phyloP scores from a whole-genome alignment of 2,888 invertebrate genomes.

The Diadromus collaris region DNA sequence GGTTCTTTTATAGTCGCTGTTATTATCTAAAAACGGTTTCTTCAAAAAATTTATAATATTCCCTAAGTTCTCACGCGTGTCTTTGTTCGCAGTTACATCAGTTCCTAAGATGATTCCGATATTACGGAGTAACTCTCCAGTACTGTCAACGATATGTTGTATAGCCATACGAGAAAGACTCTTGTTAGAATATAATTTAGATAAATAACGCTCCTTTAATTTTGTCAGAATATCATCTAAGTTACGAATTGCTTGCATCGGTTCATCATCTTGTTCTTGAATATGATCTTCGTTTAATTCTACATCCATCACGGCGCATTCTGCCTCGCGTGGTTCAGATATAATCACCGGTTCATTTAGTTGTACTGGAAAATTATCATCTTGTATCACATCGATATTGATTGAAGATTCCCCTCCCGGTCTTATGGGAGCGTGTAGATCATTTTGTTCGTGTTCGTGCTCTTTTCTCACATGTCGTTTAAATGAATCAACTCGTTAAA shows the following conservation, averaged over 20 bases:
- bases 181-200: conserved; percentile 3
- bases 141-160: not conserved
- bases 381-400: too few relatives aligned
- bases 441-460: not conserved
- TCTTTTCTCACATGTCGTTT: not conserved
- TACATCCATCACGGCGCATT: not conserved
- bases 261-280: not conserved
- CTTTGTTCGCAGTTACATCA: not conserved
- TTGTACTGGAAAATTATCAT: too few relatives aligned
- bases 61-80: not conserved
- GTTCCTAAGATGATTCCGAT: not conserved
- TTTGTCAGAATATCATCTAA: not conserved
- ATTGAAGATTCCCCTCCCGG: too few relatives aligned
- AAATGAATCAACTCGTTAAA: conserved; percentile 1
- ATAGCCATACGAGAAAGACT: conserved; percentile 1
- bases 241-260: not conserved
- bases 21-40: not conserved
- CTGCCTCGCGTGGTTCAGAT: too few relatives aligned
- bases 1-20: not conserved
- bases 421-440: not conserved
- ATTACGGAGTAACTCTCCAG: not conserved
- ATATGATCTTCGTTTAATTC: not conserved
- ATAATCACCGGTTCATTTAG: too few relatives aligned
- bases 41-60: not conserved
- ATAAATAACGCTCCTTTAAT: not conserved